Base-by-base conservation (phyloP, 1,140 invertebrate genomes). In the Drosophila pandora region DNA sequence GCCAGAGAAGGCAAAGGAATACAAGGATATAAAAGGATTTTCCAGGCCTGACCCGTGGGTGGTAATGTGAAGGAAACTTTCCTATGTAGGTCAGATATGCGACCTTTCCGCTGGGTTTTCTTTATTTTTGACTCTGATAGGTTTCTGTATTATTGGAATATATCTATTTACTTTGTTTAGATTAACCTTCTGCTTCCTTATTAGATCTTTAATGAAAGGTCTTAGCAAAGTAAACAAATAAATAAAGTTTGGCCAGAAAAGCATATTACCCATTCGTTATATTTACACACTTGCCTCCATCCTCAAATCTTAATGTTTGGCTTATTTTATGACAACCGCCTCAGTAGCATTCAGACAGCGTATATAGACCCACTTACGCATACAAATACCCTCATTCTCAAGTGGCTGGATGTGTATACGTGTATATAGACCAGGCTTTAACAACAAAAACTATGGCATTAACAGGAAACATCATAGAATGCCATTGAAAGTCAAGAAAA, bases 401-500 rank as follows among this genome's bases (percentile, higher is more conserved):
- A 83, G 61, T 84, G 75, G 61, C 65, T 48, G 49, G 64, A n/a
- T 57, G 39, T 80, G 32, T 53, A 32, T 43, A 17, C 13, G 5
- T 7, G n/a, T 21, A 43, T 21, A 43, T 43, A 43, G 58, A 41
- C 58, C 43, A 39, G 13, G 32, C 32, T 52, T 45, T 57, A 61
- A 48, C 25, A 49, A 73, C 65, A 63, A 55, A 48, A 64, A 80
- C 57, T 49, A 55, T 61, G 62, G 71, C 59, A 55, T 41, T 41
- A 68, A 54, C 70, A 47, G 22, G 50, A 65, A 68, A 28, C 13
- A 61, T 48, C 32, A 34, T 45, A 25, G 34, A 76, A 72, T 60
- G 62, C 62, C 81, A 84, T 79, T 84, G 80, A 84, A 84, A 79
- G 80, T 79, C 84, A 6, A 23, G 2, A 17, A 25, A 13, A 32